Evolutionary conservation across 1,140 invertebrate genomes (phyloP), one percentile per base, ranked within the genome.

Genomic region (Marisa cornuarietis): DNA sequence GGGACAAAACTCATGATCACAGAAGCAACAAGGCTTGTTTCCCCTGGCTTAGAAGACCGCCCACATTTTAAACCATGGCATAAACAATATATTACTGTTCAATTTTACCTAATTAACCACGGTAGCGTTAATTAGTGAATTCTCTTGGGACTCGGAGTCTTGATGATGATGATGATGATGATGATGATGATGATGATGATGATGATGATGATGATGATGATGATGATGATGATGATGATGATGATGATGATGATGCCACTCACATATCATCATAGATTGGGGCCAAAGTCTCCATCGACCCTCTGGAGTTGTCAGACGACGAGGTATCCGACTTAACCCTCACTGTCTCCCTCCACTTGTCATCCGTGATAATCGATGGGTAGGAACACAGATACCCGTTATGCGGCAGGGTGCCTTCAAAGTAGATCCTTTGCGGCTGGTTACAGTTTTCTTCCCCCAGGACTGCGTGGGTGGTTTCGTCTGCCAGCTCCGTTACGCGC

Each of bases 401-500:
- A 10, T 24, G 66, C n/a, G 31, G n/a, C 3, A 68, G 65, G 65
- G 13, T n/a, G 65, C 26, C 22, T 14, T n/a, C 22, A 22, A 13
- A 31, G 26, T 31, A 68, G 3, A 58, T 51, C 52, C 26, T 52
- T 5, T 52, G n/a, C 71, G 20, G 62, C 18, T 77, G 76, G 76
- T 77, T 77, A 49, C 31, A 54, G 65, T 77, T 77, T 49, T 68
- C 76, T 69, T 77, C 75, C 5, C 62, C 54, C 11, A 6, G 10
- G 65, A 24, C 65, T n/a, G 63, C 75, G 8, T 65, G 22, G 42
- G 68, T n/a, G 20, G 76, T 24, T n/a, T 77, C 76, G 65, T 77
- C 76, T 51, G 76, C 63, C 63, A 77, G 63, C 51, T 77, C 76
- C 49, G 76, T 77, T 63, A 77, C 65, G 9, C 76, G 65, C 65